Conservation (phyloP, 2,113 vertebrate species). For the Pangasianodon gigas region DNA sequence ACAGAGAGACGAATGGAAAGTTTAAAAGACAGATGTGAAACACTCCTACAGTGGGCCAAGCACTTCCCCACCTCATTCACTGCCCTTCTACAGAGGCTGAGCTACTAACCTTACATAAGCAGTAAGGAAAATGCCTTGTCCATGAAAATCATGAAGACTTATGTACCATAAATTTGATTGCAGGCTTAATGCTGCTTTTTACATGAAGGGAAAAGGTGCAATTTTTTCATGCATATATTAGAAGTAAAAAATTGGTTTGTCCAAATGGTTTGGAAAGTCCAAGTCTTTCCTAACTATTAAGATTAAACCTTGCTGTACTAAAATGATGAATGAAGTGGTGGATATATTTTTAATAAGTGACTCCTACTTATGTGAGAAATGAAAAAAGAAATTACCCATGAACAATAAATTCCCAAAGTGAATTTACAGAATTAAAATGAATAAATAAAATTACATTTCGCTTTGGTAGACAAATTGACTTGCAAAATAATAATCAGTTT, state of each 20-base stretch:
- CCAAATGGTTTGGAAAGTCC: not conserved
- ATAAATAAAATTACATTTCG: not conserved
- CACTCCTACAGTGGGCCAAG: conserved; percentile 18
- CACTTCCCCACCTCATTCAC: conserved; percentile 22
- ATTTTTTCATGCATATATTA: not conserved
- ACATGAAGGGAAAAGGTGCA: not conserved
- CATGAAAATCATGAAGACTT: not conserved
- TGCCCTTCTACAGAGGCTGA: not conserved
- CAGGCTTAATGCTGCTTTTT: not conserved
- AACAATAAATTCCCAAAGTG: not conserved
- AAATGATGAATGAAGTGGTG: not conserved
- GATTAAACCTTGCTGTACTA: not conserved
- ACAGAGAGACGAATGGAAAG: conserved; percentile 50
- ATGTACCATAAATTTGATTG: conserved; percentile 1
- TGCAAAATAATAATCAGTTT: not conserved
- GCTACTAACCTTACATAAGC: not conserved
- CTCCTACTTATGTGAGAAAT: not conserved
- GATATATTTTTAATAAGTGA: not conserved
- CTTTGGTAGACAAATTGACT: not conserved
- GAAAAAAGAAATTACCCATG: not conserved
- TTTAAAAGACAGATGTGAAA: conserved; percentile 55
- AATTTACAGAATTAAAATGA: not conserved
- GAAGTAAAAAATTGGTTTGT: too few relatives aligned
- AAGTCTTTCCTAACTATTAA: not conserved
- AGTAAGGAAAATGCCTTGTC: not conserved